Evolutionary conservation across 2,888 invertebrate genomes (phyloP).

Genomic region (Andrena praecox): DNA sequence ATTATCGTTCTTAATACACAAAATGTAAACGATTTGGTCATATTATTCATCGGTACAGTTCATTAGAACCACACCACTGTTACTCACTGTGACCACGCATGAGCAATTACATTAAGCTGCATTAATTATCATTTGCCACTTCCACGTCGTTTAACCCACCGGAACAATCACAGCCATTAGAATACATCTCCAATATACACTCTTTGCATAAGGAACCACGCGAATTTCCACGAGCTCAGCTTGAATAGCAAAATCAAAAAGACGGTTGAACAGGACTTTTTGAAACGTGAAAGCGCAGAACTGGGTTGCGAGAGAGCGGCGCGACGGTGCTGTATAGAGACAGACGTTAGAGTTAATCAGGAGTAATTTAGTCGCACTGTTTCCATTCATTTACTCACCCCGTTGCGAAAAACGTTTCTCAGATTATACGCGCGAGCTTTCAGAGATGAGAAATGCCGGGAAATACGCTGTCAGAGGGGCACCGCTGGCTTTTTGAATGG

Average conservation of each 20-base stretch:
- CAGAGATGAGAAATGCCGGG: conserved; percentile 33
- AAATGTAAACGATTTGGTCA: no score
- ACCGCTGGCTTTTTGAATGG: conserved; percentile 18
- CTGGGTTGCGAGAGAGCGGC: background rate
- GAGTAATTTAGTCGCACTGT: conserved; percentile 27
- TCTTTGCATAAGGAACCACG: background rate
- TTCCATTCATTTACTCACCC: conserved; percentile 16
- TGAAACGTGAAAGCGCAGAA: background rate
- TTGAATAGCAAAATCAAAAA: conserved; percentile 3
- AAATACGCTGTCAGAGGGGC: conserved; percentile 20
- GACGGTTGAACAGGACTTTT: background rate
- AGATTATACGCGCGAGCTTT: conserved; percentile 40
- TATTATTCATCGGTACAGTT: no score
- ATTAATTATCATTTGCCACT: background rate
- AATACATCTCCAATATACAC: background rate
- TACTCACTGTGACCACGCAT: no score
- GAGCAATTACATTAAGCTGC: background rate
- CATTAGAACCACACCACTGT: no score
- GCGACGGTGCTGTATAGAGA: background rate
- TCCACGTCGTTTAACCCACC: background rate
- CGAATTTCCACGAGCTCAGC: background rate
- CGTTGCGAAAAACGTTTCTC: conserved; percentile 30
- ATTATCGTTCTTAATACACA: no score
- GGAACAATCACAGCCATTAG: background rate
- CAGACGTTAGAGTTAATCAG: conserved; percentile 22